These are phyloP conservation scores for Hemaris fuciformis DNA, from an alignment of 2,888 invertebrate species.

Conservation along the genomic window DNA sequence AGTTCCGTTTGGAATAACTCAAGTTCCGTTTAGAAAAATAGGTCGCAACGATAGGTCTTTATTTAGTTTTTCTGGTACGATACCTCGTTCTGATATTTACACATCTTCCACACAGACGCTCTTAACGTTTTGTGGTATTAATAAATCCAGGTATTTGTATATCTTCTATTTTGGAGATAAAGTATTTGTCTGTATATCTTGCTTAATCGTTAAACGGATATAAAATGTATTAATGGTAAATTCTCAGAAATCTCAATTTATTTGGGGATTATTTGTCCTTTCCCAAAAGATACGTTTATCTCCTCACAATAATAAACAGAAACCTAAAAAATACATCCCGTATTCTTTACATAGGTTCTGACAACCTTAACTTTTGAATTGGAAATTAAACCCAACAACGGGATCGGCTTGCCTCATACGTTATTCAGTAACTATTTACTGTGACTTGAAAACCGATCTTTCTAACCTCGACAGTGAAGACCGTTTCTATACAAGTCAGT, in stretches of 20 bases:
- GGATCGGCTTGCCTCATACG: conserved; percentile 47
- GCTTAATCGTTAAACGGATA: neutral
- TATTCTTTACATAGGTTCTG: conserved; percentile 15
- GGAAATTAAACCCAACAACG: conserved; percentile 40
- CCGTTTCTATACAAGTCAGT: conserved; percentile 34
- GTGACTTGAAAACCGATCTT: conserved; percentile 45
- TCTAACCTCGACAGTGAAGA: conserved; percentile 21
- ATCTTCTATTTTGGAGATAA: neutral
- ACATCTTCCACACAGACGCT: neutral
- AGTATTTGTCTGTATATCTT: neutral
- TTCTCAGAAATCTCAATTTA: neutral
- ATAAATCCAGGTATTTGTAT: neutral
- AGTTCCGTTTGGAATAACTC: conserved; percentile 11
- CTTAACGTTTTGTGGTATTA: no score
- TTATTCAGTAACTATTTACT: conserved; percentile 60
- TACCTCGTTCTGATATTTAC: neutral
- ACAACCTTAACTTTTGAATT: conserved; percentile 39
- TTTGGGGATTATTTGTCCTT: neutral
- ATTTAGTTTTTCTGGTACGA: neutral
- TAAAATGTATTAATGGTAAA: neutral
- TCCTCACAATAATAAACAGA: neutral
- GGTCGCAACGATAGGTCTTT: conserved; percentile 4
- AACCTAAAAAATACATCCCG: neutral
- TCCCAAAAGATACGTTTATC: neutral
- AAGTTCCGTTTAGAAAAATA: conserved; percentile 14